Evolutionary conservation across 1,140 invertebrate species (phyloP), one percentile per base, ranked within the genome.

Genomic region (Druon quercuslanigerum): DNA sequence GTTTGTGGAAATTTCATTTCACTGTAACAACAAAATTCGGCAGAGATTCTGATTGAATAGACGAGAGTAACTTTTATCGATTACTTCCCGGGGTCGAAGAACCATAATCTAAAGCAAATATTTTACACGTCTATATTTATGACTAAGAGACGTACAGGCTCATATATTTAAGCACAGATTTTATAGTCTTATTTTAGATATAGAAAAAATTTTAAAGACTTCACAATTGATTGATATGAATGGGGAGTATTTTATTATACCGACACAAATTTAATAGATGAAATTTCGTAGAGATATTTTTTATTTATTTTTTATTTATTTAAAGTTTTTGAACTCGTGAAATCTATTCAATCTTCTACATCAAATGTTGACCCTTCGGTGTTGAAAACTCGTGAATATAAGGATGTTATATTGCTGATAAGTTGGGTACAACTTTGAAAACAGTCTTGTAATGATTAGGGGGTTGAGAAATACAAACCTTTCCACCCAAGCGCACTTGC

Each of bases 331-430:
- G 40, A 46, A 0, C 40, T 46, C 9, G 1, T 11, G 0, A 46
- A 46, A 46, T 9, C 9, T 46, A 46, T 46, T 1, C 9, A 9
- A 46, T 8, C 40, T 46, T 46, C 2, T 46, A 11, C 6, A 46
- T 8, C 7, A 11, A 46, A 11, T 46, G 8, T 11, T 2, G 40
- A 46, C 0, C 40, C 40, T 9, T 46, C 11, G 25, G 0, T 11
- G 40, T 46, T 46, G 19, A 46, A 46, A 66, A 16, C 40, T 40
- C 3, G n/a, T 13, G 16, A 46, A 66, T 71, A 74, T 81, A 71
- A 78, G 74, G 74, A 78, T 76, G 75, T 71, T 77, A 71, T 4
- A 54, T 76, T 60, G 71, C 76, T 81, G 60, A 19, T 56, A 50
- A 52, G 54, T 12, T 50, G n/a, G 12, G 7, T 52, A 72, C n/a